These are phyloP conservation scores for Anastrepha obliqua DNA, from an alignment of 1,140 invertebrate genomes.

Conservation along the genomic window DNA sequence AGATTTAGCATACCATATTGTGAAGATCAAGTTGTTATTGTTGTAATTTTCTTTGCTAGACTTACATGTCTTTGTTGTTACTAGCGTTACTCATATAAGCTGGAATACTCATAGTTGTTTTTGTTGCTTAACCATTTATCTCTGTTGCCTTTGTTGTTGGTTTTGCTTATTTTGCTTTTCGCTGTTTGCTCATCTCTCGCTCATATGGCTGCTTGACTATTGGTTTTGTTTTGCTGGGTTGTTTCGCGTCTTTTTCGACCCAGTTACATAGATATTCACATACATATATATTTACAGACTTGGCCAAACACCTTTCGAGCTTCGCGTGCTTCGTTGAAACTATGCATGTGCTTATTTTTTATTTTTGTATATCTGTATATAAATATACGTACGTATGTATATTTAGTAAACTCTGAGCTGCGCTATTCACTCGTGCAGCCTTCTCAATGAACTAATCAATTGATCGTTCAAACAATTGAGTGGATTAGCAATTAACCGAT, in stretches of 20 bases:
- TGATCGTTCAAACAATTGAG: conserved; percentile 4
- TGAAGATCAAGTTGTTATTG: background rate
- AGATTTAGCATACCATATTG: background rate
- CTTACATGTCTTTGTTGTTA: no score
- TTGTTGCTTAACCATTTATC: background rate
- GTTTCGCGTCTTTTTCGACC: conserved; percentile 4
- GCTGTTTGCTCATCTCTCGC: background rate
- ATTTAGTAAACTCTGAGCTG: background rate
- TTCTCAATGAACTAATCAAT: background rate
- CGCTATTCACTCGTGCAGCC: background rate
- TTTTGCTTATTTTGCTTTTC: background rate
- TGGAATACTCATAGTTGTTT: no score
- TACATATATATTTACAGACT: background rate
- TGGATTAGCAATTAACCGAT: background rate
- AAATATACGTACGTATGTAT: background rate
- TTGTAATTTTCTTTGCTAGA: background rate
- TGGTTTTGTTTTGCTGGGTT: conserved; percentile 47
- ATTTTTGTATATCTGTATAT: background rate
- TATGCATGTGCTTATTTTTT: background rate
- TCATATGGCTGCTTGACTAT: background rate
- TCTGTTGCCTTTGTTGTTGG: background rate
- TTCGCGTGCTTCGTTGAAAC: background rate
- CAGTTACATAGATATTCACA: background rate
- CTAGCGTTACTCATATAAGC: no score
- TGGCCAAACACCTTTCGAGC: background rate